Percentiles rank a stretch among this genome's conserved stretches.
Conservation (phyloP, 2,888 invertebrate species). For the Bugulina stolonifera region DNA sequence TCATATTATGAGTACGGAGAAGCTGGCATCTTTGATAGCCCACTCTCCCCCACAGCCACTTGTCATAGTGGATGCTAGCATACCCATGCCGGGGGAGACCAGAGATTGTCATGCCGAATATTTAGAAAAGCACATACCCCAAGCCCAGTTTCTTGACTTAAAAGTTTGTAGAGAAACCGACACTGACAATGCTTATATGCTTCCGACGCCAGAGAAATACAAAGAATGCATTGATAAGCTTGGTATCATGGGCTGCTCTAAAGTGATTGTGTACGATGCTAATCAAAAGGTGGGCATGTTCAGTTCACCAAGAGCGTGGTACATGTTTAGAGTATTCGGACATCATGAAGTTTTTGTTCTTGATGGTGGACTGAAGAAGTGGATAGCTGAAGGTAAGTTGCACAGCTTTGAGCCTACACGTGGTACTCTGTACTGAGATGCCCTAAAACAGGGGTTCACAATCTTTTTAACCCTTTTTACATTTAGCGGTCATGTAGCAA, state of each 20-base stretch:
- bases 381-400: conserved; percentile 35
- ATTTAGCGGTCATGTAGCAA: too few relatives aligned
- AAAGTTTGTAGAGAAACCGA: conserved; percentile 40
- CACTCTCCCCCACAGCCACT: neutral
- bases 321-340: conserved; percentile 45
- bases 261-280: conserved; percentile 46
- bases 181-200: conserved; percentile 38
- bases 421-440: too few relatives aligned
- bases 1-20: neutral
- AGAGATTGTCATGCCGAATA: conserved; percentile 34
- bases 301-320: conserved; percentile 45
- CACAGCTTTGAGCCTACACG: too few relatives aligned
- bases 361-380: conserved; percentile 42
- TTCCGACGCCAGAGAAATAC: conserved; percentile 39
- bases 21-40: neutral
- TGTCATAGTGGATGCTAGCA: conserved; percentile 18
- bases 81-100: conserved; percentile 10
- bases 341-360: conserved; percentile 41
- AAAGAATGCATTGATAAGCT: conserved; percentile 41
- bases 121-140: conserved; percentile 41
- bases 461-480: too few relatives aligned
- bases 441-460: too few relatives aligned
- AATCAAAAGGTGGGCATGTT: conserved; percentile 38
- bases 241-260: conserved; percentile 41
- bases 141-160: conserved; percentile 46